Percentiles rank a stretch among this genome's conserved stretches.
Evolutionary conservation across 2,797 vertebrate species (phyloP).

Genomic region (Octomys mimax): DNA sequence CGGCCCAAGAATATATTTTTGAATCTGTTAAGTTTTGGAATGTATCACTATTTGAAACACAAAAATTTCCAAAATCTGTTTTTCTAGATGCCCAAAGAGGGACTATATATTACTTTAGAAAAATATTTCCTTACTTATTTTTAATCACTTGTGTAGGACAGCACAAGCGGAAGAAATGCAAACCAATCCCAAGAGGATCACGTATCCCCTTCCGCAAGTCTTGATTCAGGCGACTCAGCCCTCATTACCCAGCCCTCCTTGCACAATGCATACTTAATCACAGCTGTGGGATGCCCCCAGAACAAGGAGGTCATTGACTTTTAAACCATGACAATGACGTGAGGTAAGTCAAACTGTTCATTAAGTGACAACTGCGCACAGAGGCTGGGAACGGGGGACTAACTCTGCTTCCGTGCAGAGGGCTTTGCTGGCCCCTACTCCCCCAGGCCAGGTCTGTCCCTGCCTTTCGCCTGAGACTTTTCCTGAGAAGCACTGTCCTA

Average conservation of each 20-base stretch:
- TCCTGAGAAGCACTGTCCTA: background rate
- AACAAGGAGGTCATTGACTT: constrained; percentile 15
- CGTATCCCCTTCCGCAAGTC: background rate
- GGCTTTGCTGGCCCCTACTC: background rate
- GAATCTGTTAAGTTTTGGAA: constrained; percentile 32
- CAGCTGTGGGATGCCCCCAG: background rate
- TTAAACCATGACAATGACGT: background rate
- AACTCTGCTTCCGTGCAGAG: background rate
- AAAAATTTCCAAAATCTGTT: background rate
- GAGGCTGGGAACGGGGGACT: background rate
- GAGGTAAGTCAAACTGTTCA: constrained; percentile 32
- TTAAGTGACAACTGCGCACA: background rate
- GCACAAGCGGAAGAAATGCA: background rate
- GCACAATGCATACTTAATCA: background rate
- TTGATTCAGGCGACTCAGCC: background rate
- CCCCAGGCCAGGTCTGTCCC: background rate
- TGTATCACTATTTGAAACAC: constrained; percentile 30
- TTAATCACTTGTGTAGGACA: background rate
- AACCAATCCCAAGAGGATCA: background rate
- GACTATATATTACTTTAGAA: background rate
- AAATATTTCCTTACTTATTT: background rate
- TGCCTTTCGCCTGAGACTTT: background rate
- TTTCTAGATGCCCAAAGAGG: background rate
- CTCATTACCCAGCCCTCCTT: background rate
- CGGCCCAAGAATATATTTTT: constrained; percentile 19